These are phyloP conservation scores for Hapalemur alaotrensis DNA, from an alignment of 2,797 vertebrate species.

Conservation along the genomic window DNA sequence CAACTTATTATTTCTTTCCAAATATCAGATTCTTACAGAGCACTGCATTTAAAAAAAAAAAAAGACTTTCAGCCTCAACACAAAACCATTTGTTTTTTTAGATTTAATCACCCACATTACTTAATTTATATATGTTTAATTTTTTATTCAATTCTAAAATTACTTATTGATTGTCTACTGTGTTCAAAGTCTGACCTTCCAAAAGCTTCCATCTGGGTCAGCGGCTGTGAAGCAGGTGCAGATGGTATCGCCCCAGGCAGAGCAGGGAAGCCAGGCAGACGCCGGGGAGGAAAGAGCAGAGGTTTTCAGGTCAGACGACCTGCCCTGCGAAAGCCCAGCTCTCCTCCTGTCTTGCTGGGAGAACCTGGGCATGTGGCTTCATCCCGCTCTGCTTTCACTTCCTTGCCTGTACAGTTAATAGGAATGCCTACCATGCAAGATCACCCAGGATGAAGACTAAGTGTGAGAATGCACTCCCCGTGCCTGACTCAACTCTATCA, in stretches of 20 bases:
- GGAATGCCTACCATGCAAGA: fast-evolving
- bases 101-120: neutral
- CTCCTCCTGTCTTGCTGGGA: neutral
- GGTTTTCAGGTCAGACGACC: neutral
- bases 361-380: too few relatives aligned
- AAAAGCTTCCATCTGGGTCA: neutral
- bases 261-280: neutral
- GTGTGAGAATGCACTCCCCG: fast-evolving
- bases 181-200: neutral
- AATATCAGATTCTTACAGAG: neutral
- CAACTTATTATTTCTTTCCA: conserved; percentile 33
- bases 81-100: neutral
- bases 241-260: too few relatives aligned
- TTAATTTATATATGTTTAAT: neutral
- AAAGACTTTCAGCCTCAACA: neutral
- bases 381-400: neutral
- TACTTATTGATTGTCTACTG: neutral
- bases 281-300: neutral
- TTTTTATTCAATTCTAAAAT: neutral
- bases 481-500: neutral
- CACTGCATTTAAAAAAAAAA: neutral
- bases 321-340: neutral
- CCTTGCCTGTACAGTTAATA: fast-evolving
- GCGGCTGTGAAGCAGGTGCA: fast-evolving
- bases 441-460: fast-evolving